Percentiles rank a stretch among this genome's conserved stretches.
These are phyloP conservation scores for Marcusenius ussheri DNA, from an alignment of 2,113 vertebrate species.

Conservation along the genomic window DNA sequence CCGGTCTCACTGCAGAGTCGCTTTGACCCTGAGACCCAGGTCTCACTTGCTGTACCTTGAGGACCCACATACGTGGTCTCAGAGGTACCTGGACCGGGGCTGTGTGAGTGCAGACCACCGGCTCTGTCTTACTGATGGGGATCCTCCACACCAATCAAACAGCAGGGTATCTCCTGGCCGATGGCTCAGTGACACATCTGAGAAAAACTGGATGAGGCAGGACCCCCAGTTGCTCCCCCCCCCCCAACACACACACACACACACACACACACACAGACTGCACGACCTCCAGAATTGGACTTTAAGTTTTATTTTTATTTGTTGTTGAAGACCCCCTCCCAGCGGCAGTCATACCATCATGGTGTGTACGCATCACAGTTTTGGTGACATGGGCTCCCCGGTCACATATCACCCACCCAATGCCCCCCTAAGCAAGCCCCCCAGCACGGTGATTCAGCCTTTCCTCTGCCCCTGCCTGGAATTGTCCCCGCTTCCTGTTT, in stretches of 20 bases:
- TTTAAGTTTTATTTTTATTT: background rate
- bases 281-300: background rate
- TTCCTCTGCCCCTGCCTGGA: constrained; percentile 51
- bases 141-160: background rate
- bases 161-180: background rate
- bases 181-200: background rate
- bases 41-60: background rate
- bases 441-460: constrained; percentile 32
- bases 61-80: background rate
- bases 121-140: background rate
- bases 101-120: background rate
- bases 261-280: background rate
- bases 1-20: background rate
- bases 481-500: constrained; percentile 56
- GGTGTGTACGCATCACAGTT: background rate
- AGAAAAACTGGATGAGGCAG: background rate
- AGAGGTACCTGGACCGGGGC: background rate
- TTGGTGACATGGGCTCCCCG: background rate
- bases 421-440: background rate
- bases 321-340: background rate
- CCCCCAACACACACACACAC: background rate
- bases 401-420: background rate
- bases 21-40: background rate
- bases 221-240: background rate
- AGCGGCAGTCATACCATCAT: background rate